Percentiles rank a stretch among this genome's conserved stretches.
These are phyloP conservation scores for Sabatieria punctata DNA, from an alignment of 2,888 invertebrate genomes.

Conservation along the genomic window DNA sequence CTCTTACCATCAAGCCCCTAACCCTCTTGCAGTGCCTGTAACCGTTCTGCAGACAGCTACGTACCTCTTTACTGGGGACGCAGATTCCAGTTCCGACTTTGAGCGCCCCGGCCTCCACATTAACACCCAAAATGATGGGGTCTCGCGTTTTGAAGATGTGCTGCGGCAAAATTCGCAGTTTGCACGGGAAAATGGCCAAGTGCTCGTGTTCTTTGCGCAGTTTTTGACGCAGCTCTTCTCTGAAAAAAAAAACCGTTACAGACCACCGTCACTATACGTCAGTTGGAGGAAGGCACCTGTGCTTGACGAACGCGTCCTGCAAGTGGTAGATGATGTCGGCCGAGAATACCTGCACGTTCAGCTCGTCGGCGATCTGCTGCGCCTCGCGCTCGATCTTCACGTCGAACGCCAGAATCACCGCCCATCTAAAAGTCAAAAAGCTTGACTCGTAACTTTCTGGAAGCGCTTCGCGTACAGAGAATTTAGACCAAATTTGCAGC, in stretches of 20 bases:
- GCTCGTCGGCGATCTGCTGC: constrained; percentile 81
- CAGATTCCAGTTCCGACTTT: constrained; percentile 93
- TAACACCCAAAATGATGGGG: constrained; percentile 90
- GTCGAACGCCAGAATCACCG: constrained; percentile 96
- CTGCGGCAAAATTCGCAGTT: constrained; percentile 59
- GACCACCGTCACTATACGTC: no score
- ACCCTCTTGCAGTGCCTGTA: no score
- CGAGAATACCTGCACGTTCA: constrained; percentile 80
- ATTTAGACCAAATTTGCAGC: background rate
- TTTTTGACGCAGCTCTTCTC: constrained; percentile 70
- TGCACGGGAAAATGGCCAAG: constrained; percentile 96
- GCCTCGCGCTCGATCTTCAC: constrained; percentile 95
- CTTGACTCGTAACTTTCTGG: background rate
- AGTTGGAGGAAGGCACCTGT: constrained; percentile 15
- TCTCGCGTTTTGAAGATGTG: constrained; percentile 95
- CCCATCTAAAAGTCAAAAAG: constrained; percentile 47
- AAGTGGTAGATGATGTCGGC: constrained; percentile 99
- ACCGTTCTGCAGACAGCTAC: no score
- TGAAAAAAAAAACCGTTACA: constrained; percentile 42
- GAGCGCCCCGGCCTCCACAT: constrained; percentile 81
- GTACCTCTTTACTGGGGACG: constrained; percentile 83
- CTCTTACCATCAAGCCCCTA: no score
- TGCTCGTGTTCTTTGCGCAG: constrained; percentile 88
- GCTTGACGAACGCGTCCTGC: constrained; percentile 68
- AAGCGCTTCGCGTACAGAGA: background rate